Conservation (phyloP, 2,113 vertebrate species). For the Ictalurus punctatus region DNA sequence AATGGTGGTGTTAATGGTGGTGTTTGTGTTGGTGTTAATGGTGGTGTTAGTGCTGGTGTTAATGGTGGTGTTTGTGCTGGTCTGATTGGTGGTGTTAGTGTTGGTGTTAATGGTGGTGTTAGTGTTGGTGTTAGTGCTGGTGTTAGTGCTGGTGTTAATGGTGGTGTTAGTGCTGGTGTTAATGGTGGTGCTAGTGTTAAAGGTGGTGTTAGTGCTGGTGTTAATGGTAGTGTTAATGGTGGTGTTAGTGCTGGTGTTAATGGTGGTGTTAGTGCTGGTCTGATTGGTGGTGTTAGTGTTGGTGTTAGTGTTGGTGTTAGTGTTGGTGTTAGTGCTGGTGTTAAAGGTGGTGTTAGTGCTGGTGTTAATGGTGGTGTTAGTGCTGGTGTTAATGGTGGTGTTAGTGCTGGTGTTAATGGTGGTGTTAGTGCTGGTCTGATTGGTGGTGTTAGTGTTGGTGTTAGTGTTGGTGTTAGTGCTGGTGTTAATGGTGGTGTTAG, state of each 20-base stretch:
- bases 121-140: not conserved
- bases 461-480: not conserved
- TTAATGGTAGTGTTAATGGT: not conserved
- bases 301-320: not conserved
- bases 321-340: not conserved
- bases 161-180: not conserved
- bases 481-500: not conserved
- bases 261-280: not conserved
- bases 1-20: not conserved
- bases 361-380: not conserved
- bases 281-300: not conserved
- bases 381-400: not conserved
- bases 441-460: not conserved
- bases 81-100: no score
- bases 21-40: not conserved
- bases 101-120: not conserved
- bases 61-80: not conserved
- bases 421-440: not conserved
- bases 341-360: not conserved
- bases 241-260: not conserved
- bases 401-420: not conserved
- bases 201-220: not conserved
- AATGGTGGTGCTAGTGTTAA: not conserved
- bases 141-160: not conserved
- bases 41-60: not conserved